These are phyloP conservation scores for Stomatorhinus walkeri DNA, from an alignment of 2,797 vertebrate species.

Conservation along the genomic window DNA sequence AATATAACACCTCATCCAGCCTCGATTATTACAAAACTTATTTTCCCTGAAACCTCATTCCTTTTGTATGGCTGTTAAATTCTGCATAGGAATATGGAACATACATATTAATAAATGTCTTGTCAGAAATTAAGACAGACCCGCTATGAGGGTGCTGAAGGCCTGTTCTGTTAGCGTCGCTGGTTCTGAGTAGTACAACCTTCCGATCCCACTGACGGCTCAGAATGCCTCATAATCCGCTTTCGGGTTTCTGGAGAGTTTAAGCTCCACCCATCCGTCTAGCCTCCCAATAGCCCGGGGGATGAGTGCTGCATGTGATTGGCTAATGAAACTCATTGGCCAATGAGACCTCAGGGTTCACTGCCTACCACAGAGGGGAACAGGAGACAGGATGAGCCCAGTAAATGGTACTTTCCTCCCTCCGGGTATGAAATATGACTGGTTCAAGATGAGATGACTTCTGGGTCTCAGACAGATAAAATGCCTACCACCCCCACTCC, in stretches of 20 bases:
- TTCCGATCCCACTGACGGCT: neutral
- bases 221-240: neutral
- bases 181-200: neutral
- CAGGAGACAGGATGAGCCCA: neutral
- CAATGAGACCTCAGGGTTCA: neutral
- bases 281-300: neutral
- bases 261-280: neutral
- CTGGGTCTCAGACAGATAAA: neutral
- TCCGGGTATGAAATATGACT: neutral
- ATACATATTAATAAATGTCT: conserved; percentile 37
- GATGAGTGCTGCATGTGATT: neutral
- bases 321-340: neutral
- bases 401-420: neutral
- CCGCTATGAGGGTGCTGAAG: conserved; percentile 37
- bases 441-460: neutral
- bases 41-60: neutral
- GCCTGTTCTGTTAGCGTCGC: conserved; percentile 36
- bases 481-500: neutral
- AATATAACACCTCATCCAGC: neutral
- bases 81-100: neutral
- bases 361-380: neutral
- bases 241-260: neutral
- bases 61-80: neutral
- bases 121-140: conserved; percentile 31
- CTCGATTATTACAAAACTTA: neutral